Percentiles rank a stretch among this genome's conserved stretches.
Evolutionary conservation across 2,113 vertebrate species (phyloP).

Genomic region (Serilophus lunatus): DNA sequence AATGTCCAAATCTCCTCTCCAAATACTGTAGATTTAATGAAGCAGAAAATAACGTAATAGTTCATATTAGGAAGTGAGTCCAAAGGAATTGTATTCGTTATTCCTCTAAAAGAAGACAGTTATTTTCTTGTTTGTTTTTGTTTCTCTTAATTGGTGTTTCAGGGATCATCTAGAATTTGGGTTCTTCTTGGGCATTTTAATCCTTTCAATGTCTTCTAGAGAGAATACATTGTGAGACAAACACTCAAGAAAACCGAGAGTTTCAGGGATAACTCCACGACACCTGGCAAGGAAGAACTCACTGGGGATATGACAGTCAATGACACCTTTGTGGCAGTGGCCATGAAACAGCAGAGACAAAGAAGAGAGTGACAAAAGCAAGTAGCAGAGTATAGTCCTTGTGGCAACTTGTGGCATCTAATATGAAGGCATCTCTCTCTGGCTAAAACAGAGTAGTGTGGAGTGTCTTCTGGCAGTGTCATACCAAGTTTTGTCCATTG

Average conservation of each 20-base stretch:
- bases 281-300: neutral
- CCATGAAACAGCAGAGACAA: neutral
- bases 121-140: neutral
- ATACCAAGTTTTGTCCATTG: neutral
- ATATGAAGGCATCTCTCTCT: neutral
- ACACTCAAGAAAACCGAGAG: neutral
- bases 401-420: fast-evolving
- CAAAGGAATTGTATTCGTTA: neutral
- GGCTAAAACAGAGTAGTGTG: neutral
- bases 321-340: neutral
- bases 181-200: neutral
- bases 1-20: neutral
- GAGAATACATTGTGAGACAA: neutral
- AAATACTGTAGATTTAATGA: neutral
- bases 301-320: neutral
- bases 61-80: neutral
- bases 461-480: neutral
- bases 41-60: neutral
- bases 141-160: neutral
- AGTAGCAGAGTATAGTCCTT: neutral
- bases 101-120: neutral
- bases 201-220: neutral
- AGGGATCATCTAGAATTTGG: neutral
- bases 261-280: neutral
- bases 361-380: neutral